Conservation (phyloP, 2,888 invertebrate species). For the Neoaliturus tenellus region DNA sequence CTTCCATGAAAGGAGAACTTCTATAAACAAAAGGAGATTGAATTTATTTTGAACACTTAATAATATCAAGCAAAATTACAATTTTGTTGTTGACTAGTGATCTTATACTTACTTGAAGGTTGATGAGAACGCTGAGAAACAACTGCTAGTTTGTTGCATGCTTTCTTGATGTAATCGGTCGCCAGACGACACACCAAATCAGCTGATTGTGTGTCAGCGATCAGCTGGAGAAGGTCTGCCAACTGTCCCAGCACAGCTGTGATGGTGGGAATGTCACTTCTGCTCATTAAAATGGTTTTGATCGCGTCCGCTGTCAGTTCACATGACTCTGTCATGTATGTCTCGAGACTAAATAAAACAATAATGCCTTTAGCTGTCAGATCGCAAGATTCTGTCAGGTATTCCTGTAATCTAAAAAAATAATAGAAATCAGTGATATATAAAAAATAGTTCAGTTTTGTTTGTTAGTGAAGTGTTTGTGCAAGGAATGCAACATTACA, state of each 20-base stretch:
- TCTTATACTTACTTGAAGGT: not conserved
- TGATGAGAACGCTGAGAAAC: not conserved
- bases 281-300: not conserved
- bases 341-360: not conserved
- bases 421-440: not conserved
- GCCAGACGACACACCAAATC: not conserved
- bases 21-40: too few species aligned
- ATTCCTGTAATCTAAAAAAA: not conserved
- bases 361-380: not conserved
- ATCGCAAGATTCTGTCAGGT: not conserved
- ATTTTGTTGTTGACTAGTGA: too few species aligned
- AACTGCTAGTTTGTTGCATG: not conserved
- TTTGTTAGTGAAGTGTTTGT: too few species aligned
- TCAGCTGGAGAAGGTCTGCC: slow-evolving; percentile 1
- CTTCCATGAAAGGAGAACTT: too few species aligned
- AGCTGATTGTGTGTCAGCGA: not conserved
- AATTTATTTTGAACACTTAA: too few species aligned
- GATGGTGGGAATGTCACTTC: not conserved
- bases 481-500: too few species aligned
- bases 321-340: not conserved
- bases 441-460: too few species aligned
- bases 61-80: too few species aligned
- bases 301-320: not conserved
- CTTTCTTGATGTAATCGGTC: slow-evolving; percentile 19
- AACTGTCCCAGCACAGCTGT: not conserved